Evolutionary conservation across 2,113 vertebrate species (phyloP).

Genomic region (Alaudala cheleensis): DNA sequence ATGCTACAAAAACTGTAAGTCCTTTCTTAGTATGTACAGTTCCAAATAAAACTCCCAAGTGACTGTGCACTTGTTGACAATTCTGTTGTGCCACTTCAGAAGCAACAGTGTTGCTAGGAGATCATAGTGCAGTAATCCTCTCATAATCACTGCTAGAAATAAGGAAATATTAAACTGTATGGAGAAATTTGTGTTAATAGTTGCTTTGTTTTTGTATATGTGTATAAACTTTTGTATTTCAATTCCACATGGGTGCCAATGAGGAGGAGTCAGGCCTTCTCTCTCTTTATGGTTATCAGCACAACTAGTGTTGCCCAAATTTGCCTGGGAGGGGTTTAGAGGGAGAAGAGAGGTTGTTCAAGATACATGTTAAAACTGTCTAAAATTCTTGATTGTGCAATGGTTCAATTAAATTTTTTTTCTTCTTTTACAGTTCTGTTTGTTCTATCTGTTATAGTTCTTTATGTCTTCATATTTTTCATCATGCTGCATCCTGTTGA

Average conservation of each 20-base stretch:
- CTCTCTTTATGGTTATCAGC: background rate
- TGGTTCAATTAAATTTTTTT: background rate
- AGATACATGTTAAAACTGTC: background rate
- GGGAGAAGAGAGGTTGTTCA: background rate
- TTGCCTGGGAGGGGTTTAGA: background rate
- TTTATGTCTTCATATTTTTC: constrained; percentile 81
- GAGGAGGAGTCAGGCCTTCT: background rate
- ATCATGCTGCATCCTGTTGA: constrained; percentile 87
- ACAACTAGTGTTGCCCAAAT: background rate
- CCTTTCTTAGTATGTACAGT: background rate
- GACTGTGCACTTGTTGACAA: background rate
- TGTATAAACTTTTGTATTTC: background rate
- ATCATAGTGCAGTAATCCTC: background rate
- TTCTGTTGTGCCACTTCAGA: background rate
- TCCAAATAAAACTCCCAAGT: background rate
- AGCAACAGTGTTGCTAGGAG: background rate
- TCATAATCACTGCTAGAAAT: background rate
- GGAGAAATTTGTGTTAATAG: background rate
- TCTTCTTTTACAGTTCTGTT: constrained; percentile 75
- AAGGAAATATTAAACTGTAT: background rate
- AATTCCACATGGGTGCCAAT: background rate
- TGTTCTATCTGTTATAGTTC: constrained; percentile 72
- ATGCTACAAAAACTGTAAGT: constrained; percentile 95
- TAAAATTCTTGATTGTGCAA: background rate
- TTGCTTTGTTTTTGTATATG: background rate